phyloP scores from a whole-genome alignment of 2,888 invertebrate species.

The Lordiphosa fenestrarum region DNA sequence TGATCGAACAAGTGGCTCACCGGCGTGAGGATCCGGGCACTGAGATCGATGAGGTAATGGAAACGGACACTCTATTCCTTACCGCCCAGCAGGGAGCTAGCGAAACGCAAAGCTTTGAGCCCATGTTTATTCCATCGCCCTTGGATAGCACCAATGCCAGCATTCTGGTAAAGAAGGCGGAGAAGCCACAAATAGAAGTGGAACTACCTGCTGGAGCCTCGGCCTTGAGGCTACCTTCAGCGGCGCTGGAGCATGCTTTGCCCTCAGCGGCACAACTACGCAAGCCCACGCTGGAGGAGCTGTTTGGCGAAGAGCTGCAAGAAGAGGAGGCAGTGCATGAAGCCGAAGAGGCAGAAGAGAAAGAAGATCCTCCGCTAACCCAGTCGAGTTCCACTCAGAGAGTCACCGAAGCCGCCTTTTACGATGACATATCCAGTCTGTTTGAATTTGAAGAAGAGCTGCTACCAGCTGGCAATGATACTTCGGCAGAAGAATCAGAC shows the following conservation, averaged over 20 bases:
- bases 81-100: slow-evolving; percentile 80
- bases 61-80: slow-evolving; percentile 79
- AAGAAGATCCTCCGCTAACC: slow-evolving; percentile 2
- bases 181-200: slow-evolving; percentile 9
- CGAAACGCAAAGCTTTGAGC: slow-evolving; percentile 86
- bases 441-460: slow-evolving; percentile 35
- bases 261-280: slow-evolving; percentile 71
- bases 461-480: slow-evolving; percentile 5
- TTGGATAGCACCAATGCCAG: slow-evolving; percentile 83
- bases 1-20: slow-evolving; percentile 76
- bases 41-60: slow-evolving; percentile 78
- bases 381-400: slow-evolving; percentile 1
- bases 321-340: slow-evolving; percentile 15
- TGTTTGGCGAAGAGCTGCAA: slow-evolving; percentile 32
- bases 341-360: slow-evolving; percentile 8
- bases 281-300: slow-evolving; percentile 78
- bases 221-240: slow-evolving; percentile 50
- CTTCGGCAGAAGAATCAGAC: slow-evolving; percentile 68
- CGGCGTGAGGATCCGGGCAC: slow-evolving; percentile 78
- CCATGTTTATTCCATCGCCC: slow-evolving; percentile 91
- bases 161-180: slow-evolving; percentile 44
- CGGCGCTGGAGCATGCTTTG: slow-evolving; percentile 43
- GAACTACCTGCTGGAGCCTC: slow-evolving; percentile 26
- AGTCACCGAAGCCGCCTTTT: slow-evolving; percentile 16
- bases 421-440: slow-evolving; percentile 46